Base-by-base conservation (phyloP, 1,140 invertebrate species). In the Ostrea denselamellosa region DNA sequence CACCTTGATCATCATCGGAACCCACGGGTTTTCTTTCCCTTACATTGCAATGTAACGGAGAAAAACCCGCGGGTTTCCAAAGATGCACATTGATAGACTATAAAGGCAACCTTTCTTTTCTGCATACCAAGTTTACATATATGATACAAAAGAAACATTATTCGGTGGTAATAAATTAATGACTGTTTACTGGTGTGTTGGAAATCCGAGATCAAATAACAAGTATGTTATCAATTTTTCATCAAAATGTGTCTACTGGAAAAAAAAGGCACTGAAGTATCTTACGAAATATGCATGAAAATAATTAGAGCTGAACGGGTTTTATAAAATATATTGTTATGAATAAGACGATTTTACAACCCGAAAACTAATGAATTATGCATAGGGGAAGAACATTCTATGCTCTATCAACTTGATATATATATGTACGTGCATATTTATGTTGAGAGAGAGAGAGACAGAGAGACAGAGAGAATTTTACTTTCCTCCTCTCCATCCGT, bases 161-260 rank as follows among this genome's bases (percentile, higher is more conserved):
- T 12, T 14, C 8, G 10, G 25, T 12, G 28, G 22, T 28, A 77
- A 25, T 77, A 34, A 77, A 77, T 12, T 77, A 25, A 10, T 28
- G 68, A 77, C 68, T 34, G 25, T 10, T 77, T 22, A 77, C 22
- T 77, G 68, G n/a, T 77, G 68, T 28, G 28, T 28, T 34, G 12
- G 28, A 77, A 25, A 2, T 25, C 22, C 22, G 28, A 7, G 14
- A 77, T 77, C 65, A 25, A 10, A 71, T 71, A 12, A 10, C 68
- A 77, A 34, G 68, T 28, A 77, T 77, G 68, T 77, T 77, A 77
- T 77, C 68, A 34, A 25, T 22, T 28, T 71, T 77, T 28, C 68
- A 77, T 77, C 68, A 77, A 77, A 25, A 28, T 34, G 14, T 12
- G 68, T 34, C 8, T 77, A 12, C 68, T 28, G 68, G 3, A n/a